Base-by-base conservation (phyloP, 2,797 vertebrate species). In the Gymnocypris eckloni region DNA sequence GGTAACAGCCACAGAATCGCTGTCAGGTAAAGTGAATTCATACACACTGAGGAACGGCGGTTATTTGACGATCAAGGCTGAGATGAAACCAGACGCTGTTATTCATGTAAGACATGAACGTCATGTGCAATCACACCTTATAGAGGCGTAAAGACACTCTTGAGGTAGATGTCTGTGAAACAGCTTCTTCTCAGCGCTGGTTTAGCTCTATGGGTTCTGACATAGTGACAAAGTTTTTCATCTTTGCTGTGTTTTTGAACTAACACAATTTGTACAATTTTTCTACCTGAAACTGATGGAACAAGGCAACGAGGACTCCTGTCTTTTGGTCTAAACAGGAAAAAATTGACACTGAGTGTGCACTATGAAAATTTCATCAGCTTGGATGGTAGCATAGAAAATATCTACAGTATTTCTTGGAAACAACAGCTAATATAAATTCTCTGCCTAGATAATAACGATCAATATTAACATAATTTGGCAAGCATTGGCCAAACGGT, bases 1-100 rank as follows among this genome's bases (percentile, higher is more conserved):
- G 91, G 93, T 94, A 94, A 93, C 92, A 93, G 92, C 89, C 59
- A 61, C 48, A 85, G 91, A 93, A 91, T 94, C 92, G 91, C 93
- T 92, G 92, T 94, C 92, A 92, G 88, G 86, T 89, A 89, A 92
- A 88, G 92, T 93, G 90, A 85, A 87, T 90, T 88, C 91, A 79
- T 86, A 91, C 91, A 88, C 89, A 91, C 88, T 81, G 87, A 92
- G 93, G 91, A 90, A 90, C 89, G 82, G 81, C 90, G 90, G 93
- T 93, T 77, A 90, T 95, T 94, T 95, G 92, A 91, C 90, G 93
- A 94, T 89, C 89, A 93, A 89, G 88, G 94, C 88, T 71, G 70
- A 92, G 90, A 88, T 89, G 82, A 90, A 91, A 91, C 89, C 82
- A 86, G 86, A 92, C 87, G 59, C 66, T 87, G 39, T 79, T 92